Conservation (phyloP, 2,797 vertebrate genomes). For the Hemitrygon akajei region DNA sequence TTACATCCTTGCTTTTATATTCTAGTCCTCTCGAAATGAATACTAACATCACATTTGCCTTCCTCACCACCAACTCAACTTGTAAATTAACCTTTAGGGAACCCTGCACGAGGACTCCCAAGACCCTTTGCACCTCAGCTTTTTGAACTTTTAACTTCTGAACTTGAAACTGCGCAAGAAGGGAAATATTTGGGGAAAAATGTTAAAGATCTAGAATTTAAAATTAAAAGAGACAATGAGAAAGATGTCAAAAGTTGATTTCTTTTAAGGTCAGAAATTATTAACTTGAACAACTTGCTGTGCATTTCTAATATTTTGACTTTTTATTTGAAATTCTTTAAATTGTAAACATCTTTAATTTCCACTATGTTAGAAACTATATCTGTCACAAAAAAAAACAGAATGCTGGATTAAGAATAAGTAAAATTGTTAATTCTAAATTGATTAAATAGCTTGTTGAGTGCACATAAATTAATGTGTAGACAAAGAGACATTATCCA, state of each 20-base stretch:
- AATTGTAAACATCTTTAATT: not conserved
- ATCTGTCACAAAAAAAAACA: not conserved
- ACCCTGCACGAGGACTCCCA: too few relatives aligned
- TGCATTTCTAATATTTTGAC: not conserved
- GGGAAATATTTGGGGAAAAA: not conserved
- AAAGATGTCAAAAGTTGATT: not conserved
- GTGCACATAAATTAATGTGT: not conserved
- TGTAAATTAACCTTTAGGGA: too few relatives aligned
- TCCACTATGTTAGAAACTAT: not conserved
- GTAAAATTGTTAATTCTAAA: not conserved
- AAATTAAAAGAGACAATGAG: not conserved
- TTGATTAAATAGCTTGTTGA: not conserved
- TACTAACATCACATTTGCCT: too few relatives aligned
- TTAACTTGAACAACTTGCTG: not conserved
- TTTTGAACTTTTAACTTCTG: too few relatives aligned
- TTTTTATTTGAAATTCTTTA: slow-evolving; percentile 6
- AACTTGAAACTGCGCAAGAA: not conserved
- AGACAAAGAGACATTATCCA: not conserved
- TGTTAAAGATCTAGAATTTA: not conserved
- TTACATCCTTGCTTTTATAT: too few relatives aligned
- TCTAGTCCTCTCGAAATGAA: too few relatives aligned
- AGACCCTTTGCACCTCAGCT: too few relatives aligned
- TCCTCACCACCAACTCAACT: too few relatives aligned
- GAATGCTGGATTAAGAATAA: not conserved
- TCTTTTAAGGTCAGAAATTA: not conserved